Conservation (phyloP, 2,113 vertebrate genomes). For the Oriolus oriolus region DNA sequence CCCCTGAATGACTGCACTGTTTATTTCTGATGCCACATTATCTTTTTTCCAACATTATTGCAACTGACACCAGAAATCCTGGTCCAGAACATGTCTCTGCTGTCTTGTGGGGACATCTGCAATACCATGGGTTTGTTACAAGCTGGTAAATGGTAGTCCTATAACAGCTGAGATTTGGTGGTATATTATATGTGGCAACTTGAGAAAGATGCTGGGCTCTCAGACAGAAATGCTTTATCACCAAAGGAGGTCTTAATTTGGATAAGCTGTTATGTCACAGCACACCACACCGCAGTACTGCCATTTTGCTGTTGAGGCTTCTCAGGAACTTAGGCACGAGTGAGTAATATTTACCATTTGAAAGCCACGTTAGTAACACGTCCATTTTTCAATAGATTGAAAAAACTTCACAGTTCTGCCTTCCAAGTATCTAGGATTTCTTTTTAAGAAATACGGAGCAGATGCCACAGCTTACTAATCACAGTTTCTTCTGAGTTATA, state of each 20-base stretch:
- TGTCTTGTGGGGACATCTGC: not conserved
- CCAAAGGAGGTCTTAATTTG: not conserved
- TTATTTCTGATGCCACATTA: not conserved
- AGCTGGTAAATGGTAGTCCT: not conserved
- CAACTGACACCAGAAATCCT: not conserved
- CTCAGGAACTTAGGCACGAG: not conserved
- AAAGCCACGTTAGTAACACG: not conserved
- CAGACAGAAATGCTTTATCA: not conserved
- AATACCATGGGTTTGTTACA: not conserved
- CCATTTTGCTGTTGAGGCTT: not conserved
- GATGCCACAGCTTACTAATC: not conserved
- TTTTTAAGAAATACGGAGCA: not conserved
- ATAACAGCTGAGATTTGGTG: rapidly evolving
- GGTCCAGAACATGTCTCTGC: not conserved
- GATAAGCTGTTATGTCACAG: not conserved
- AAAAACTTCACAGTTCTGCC: not conserved
- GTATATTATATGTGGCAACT: not conserved
- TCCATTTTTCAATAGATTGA: not conserved
- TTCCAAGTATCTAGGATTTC: not conserved
- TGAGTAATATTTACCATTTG: not conserved
- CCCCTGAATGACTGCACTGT: not conserved
- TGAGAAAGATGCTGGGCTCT: not conserved
- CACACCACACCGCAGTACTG: rapidly evolving
- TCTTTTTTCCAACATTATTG: not conserved
- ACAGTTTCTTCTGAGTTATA: not conserved